Percentiles rank a stretch among this genome's conserved stretches.
These are phyloP conservation scores for Lypha dubia DNA, from an alignment of 2,888 invertebrate genomes.

Conservation along the genomic window DNA sequence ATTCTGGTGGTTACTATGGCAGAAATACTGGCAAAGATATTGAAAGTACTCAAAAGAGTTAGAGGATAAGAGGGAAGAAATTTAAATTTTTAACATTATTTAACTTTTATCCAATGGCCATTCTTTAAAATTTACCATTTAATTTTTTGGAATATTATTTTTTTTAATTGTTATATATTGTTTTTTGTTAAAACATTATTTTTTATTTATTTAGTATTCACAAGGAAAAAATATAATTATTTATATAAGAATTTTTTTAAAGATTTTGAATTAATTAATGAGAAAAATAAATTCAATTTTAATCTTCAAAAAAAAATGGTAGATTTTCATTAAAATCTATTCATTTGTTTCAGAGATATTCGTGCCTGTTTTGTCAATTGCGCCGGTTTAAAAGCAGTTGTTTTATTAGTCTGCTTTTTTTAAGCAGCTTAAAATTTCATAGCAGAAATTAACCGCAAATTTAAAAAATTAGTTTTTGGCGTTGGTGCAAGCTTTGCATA, in stretches of 20 bases:
- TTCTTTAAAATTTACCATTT: conserved; percentile 47
- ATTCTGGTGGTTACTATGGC: conserved; percentile 90
- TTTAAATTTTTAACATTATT: conserved; percentile 10
- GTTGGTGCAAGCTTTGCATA: too few relatives aligned
- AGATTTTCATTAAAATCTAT: too few relatives aligned
- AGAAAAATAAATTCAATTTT: too few relatives aligned
- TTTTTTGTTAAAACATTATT: conserved; percentile 44
- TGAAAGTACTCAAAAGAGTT: conserved; percentile 76
- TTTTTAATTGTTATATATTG: conserved; percentile 59
- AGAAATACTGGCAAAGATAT: conserved; percentile 85
- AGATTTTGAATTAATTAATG: neutral
- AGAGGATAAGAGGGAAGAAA: conserved; percentile 18
- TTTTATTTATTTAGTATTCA: conserved; percentile 59
- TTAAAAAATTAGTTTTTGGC: too few relatives aligned
- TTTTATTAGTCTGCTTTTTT: too few relatives aligned
- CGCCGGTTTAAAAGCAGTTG: too few relatives aligned
- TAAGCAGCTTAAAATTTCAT: too few relatives aligned
- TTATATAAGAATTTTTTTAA: neutral
- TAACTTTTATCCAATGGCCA: conserved; percentile 72
- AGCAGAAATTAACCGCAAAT: too few relatives aligned
- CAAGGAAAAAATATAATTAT: conserved; percentile 35
- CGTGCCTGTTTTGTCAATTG: too few relatives aligned
- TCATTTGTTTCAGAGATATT: too few relatives aligned
- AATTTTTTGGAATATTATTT: conserved; percentile 24
- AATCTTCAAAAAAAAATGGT: too few relatives aligned